Evolutionary conservation across 1,140 invertebrate species (phyloP).

Genomic region (Metopolophium dirhodum): DNA sequence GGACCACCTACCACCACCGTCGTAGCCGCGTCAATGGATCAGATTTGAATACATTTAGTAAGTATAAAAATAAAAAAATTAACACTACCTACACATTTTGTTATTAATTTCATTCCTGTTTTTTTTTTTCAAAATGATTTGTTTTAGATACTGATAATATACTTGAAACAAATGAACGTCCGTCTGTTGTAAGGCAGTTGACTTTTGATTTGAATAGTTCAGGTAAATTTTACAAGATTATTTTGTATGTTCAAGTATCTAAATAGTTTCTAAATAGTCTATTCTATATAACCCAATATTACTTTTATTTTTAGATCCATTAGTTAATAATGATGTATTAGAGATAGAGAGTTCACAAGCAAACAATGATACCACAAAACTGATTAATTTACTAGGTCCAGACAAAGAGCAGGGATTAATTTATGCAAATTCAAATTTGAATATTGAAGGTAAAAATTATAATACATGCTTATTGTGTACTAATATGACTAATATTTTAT

Average conservation of each 20-base stretch:
- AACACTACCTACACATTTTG: not conserved
- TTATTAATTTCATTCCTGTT: not conserved
- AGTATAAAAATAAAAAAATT: not conserved
- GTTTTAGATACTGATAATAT: not conserved
- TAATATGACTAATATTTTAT: too few species aligned
- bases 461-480: too few species aligned
- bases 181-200: not conserved
- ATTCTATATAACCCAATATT: not conserved
- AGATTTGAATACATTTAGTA: not conserved
- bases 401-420: not conserved
- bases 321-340: too few species aligned
- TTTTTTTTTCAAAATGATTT: not conserved
- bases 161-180: not conserved
- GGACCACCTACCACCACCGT: too few species aligned
- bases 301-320: not conserved
- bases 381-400: not conserved
- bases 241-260: not conserved
- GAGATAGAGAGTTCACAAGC: not conserved
- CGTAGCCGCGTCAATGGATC: too few species aligned
- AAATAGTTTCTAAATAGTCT: not conserved
- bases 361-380: not conserved
- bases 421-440: not conserved
- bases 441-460: not conserved
- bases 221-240: not conserved
- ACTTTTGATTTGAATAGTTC: constrained; percentile 8